These are phyloP conservation scores for Alces alces DNA, from an alignment of 2,113 vertebrate species.

Conservation along the genomic window DNA sequence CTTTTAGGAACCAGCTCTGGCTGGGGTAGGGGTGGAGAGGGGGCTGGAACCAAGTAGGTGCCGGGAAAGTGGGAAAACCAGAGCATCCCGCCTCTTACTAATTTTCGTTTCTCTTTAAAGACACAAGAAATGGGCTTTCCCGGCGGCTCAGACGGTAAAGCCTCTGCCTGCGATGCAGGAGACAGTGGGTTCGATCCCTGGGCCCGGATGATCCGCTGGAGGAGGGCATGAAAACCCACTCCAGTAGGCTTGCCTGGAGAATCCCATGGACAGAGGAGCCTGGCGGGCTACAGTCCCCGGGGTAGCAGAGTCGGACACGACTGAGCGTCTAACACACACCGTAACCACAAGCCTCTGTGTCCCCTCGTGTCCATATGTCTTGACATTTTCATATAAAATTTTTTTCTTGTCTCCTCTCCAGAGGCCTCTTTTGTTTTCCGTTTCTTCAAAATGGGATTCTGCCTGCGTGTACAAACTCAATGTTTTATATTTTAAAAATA, in stretches of 20 bases:
- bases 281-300: neutral
- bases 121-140: neutral
- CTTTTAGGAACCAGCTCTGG: accelerated
- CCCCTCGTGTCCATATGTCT: neutral
- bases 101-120: neutral
- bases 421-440: neutral
- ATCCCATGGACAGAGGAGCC: neutral
- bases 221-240: accelerated
- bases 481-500: neutral
- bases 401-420: neutral
- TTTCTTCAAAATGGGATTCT: neutral
- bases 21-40: neutral
- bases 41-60: neutral
- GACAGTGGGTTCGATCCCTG: neutral
- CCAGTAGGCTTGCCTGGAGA: neutral
- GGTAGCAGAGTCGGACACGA: too few relatives aligned
- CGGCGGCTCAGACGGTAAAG: accelerated
- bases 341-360: too few relatives aligned
- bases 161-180: neutral
- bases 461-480: neutral
- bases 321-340: neutral
- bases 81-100: neutral
- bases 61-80: neutral
- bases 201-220: neutral
- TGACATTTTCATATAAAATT: too few relatives aligned